Percentiles rank a stretch among this genome's conserved stretches.
Evolutionary conservation across 2,113 vertebrate genomes (phyloP).

Genomic region (Cairina moschata): DNA sequence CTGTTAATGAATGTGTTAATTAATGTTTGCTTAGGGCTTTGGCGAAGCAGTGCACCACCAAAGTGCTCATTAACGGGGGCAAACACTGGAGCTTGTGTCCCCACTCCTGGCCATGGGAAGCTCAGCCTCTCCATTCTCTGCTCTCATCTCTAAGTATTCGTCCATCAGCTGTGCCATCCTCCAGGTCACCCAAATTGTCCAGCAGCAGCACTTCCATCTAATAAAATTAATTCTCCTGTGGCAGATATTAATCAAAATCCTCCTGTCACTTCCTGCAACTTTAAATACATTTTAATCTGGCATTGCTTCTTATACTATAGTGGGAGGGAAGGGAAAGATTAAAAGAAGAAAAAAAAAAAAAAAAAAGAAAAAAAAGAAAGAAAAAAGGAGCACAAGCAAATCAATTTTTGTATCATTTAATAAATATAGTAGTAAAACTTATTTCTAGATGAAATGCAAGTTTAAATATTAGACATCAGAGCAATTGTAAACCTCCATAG

Average conservation of each 20-base stretch:
- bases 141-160: rapidly evolving
- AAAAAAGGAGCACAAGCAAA: background rate
- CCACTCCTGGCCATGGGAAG: background rate
- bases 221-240: background rate
- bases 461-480: background rate
- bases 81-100: background rate
- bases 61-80: background rate
- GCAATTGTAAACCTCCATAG: background rate
- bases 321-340: background rate
- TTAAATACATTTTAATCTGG: background rate
- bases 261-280: background rate
- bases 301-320: background rate
- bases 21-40: background rate
- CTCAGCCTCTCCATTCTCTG: background rate
- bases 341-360: background rate
- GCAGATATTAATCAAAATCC: background rate
- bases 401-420: background rate
- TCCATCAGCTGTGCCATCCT: background rate
- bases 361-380: background rate
- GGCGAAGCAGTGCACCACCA: background rate
- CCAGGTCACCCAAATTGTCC: background rate
- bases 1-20: background rate
- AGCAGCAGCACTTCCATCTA: background rate
- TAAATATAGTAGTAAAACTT: rapidly evolving
- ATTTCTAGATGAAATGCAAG: background rate